Evolutionary conservation across 2,113 vertebrate species (phyloP).

Genomic region (Psammodynastes pulverulentus): DNA sequence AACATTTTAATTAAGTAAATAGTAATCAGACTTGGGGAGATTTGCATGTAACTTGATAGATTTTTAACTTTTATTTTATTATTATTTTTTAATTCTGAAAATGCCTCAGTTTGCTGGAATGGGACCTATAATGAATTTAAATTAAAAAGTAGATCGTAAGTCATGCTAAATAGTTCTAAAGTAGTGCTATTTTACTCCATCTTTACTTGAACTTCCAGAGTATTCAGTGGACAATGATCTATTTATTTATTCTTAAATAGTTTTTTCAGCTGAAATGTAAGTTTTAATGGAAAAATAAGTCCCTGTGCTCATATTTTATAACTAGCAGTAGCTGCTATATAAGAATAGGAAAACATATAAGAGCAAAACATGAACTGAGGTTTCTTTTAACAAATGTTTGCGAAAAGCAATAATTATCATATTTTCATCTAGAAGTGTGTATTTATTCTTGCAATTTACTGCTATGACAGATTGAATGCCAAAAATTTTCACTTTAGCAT

Average conservation of each 20-base stretch:
- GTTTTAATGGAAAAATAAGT: constrained; percentile 18
- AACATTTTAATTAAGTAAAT: not conserved
- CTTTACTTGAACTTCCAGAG: not conserved
- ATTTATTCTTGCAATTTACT: not conserved
- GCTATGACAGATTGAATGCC: not conserved
- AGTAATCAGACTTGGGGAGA: not conserved
- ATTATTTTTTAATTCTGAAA: not conserved
- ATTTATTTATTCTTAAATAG: constrained; percentile 12
- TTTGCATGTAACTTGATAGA: not conserved
- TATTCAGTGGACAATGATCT: not conserved
- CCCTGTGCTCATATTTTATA: not conserved
- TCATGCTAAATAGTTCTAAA: not conserved
- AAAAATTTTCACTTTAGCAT: not conserved
- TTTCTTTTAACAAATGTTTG: not conserved
- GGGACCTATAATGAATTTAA: not conserved
- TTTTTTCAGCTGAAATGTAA: constrained; percentile 22
- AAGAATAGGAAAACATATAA: not conserved
- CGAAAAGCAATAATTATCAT: not conserved
- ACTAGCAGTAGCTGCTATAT: not conserved
- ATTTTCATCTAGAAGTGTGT: not conserved
- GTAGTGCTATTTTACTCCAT: not conserved
- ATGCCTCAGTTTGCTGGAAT: not conserved
- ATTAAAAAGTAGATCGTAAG: not conserved
- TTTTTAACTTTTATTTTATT: not conserved
- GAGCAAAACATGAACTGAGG: not conserved